These are phyloP conservation scores for Meandrina meandrites DNA, from an alignment of 92 coral and sea anemone species.

Conservation along the genomic window DNA sequence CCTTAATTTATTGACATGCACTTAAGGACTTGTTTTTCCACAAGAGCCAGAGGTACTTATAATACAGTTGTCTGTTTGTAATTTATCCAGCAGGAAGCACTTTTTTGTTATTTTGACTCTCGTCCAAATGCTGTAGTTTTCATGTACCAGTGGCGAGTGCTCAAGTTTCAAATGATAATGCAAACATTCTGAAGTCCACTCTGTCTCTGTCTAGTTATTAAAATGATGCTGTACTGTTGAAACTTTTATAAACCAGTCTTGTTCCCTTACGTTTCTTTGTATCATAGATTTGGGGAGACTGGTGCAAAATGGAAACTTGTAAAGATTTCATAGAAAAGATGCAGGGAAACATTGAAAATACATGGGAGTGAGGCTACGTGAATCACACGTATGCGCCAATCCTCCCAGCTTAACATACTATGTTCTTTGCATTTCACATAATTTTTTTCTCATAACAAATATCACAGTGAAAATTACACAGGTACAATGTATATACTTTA, in stretches of 20 bases:
- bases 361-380: not conserved
- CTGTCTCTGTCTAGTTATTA: too few relatives aligned
- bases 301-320: not conserved
- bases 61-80: too few relatives aligned
- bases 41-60: too few relatives aligned
- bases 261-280: not conserved
- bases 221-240: not conserved
- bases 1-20: too few relatives aligned
- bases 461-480: not conserved
- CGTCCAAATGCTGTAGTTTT: too few relatives aligned
- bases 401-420: not conserved
- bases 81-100: too few relatives aligned
- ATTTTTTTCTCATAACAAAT: not conserved
- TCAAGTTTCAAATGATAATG: too few relatives aligned
- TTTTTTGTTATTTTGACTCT: too few relatives aligned
- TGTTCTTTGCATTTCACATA: not conserved
- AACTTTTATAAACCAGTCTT: not conserved
- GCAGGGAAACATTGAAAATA: not conserved
- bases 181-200: too few relatives aligned
- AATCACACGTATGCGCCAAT: not conserved
- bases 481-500: too few relatives aligned
- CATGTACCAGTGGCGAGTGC: too few relatives aligned
- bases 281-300: not conserved
- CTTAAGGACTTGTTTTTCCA: too few relatives aligned
- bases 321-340: not conserved